Evolutionary conservation across 2,888 invertebrate species (phyloP).

Genomic region (Drosophila subsilvestris): DNA sequence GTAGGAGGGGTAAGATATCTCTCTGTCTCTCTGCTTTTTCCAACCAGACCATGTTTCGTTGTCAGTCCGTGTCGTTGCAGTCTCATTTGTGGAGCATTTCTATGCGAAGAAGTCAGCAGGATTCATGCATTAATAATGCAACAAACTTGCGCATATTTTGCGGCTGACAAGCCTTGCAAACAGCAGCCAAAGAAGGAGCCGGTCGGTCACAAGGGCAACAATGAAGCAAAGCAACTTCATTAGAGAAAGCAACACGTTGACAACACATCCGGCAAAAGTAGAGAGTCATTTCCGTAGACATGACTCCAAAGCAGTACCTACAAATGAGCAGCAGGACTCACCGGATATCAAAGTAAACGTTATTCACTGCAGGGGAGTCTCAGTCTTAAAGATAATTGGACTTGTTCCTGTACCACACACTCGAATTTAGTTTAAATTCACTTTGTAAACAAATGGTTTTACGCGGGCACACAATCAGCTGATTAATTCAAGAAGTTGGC

Average conservation of each 20-base stretch:
- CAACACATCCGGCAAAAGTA: slow-evolving; percentile 48
- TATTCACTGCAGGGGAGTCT: neutral
- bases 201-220: neutral
- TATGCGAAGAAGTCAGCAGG: slow-evolving; percentile 8
- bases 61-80: neutral
- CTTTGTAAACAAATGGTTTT: slow-evolving; percentile 8
- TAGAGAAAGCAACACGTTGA: slow-evolving; percentile 60
- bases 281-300: slow-evolving; percentile 58
- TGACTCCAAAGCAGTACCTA: slow-evolving; percentile 29
- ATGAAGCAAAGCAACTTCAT: slow-evolving; percentile 49
- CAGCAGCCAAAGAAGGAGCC: slow-evolving; percentile 17
- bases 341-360: slow-evolving; percentile 13
- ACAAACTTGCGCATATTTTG: slow-evolving; percentile 62
- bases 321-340: slow-evolving; percentile 31
- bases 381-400: neutral
- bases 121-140: slow-evolving; percentile 58
- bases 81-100: slow-evolving; percentile 11
- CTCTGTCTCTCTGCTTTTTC: neutral
- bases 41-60: neutral
- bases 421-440: neutral
- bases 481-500: slow-evolving; percentile 48
- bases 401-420: neutral
- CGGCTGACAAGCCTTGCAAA: slow-evolving; percentile 30
- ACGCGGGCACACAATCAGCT: slow-evolving; percentile 17
- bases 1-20: neutral